Evolutionary conservation across 2,113 vertebrate genomes (phyloP).

Genomic region (Tricholaema leucomelas): DNA sequence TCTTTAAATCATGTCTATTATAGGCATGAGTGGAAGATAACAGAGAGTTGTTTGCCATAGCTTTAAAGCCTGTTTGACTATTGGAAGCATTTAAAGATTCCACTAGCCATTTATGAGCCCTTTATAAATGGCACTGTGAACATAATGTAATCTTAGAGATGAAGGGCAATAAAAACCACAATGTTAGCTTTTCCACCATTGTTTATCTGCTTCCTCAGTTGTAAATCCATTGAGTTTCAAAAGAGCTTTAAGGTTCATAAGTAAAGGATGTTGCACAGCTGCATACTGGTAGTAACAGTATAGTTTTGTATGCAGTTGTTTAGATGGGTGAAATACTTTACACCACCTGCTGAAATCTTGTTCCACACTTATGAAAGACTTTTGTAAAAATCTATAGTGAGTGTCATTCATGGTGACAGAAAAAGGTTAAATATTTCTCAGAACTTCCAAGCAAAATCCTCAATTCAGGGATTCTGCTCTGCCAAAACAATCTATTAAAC

Average conservation of each 20-base stretch:
- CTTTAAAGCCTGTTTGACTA: background rate
- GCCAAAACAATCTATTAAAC: background rate
- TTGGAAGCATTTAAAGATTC: background rate
- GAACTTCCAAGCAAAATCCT: background rate
- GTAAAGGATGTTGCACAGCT: background rate
- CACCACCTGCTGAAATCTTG: background rate
- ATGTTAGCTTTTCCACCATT: background rate
- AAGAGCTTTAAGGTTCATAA: background rate
- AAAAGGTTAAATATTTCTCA: background rate
- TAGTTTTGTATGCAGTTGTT: background rate
- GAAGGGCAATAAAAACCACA: background rate
- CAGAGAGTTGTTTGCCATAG: background rate
- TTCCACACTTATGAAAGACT: background rate
- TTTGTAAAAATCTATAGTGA: background rate
- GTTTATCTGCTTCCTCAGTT: background rate
- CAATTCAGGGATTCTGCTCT: background rate
- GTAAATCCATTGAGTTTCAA: rapidly evolving
- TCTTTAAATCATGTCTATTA: background rate
- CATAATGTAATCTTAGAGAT: background rate
- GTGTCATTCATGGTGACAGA: background rate
- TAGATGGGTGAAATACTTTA: background rate
- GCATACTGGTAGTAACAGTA: background rate
- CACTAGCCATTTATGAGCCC: background rate
- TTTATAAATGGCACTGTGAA: background rate
- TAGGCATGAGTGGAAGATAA: background rate